Evolutionary conservation across 2,888 invertebrate genomes (phyloP), one percentile per base, ranked within the genome.

Genomic region (Cephus runcator): DNA sequence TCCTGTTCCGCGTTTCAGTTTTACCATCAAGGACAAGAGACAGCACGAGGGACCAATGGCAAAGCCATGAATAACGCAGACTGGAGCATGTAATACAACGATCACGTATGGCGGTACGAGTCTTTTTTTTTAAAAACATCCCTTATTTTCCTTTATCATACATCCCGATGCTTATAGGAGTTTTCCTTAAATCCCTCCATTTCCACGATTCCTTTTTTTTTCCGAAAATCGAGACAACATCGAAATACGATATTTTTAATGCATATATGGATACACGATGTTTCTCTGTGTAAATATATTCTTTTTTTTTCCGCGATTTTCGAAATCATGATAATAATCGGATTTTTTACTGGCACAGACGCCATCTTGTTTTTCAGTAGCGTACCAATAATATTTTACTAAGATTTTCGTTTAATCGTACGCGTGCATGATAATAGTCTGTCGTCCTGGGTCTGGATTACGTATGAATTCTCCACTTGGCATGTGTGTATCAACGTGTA

Each of bases 21-120:
- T 84, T 82, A 81, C 82, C 83, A 56, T 56, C 56, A 56, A 56
- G 23, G 56, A 56, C 56, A 56, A 15, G 56, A 15, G 23, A 23
- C 23, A 23, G 56, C 6, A 2, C 1, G 80, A 30, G 11, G 31
- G 9, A 71, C 23, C 71, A 30, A 30, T 12, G 31, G 3, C 9
- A 82, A 82, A 82, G 86, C 87, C 86, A 86, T 86, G 86, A 86
- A 86, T 86, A 86, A 86, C 84, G 87, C 86, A 86, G 83, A 85
- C 87, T 86, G 79, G 77, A 34, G 78, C 82, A 77, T 84, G 86
- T 87, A 87, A 87, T 86, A 85, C 85, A 84, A 87, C 87, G 82
- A 87, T 86, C 85, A 80, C 86, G 86, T 84, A 86, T 87, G 84
- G 86, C 84, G 83, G 23, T 56, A 9, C 2, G 56, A 56, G 56